These are phyloP conservation scores for Porites lutea DNA, from an alignment of 64 coral and sea anemone species.

Conservation along the genomic window DNA sequence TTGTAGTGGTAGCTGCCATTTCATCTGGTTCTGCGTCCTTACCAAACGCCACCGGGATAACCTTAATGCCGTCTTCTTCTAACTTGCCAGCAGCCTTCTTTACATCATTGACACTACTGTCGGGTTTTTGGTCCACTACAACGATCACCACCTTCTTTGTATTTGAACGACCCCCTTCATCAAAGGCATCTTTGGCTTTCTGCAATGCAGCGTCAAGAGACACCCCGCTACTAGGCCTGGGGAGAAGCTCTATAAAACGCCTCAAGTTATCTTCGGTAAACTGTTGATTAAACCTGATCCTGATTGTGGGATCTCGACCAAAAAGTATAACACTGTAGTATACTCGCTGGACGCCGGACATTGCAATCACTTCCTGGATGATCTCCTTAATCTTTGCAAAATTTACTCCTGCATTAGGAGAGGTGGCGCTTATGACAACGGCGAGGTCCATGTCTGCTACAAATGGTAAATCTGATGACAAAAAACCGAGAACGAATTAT, in stretches of 20 bases:
- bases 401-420: conserved; percentile 29
- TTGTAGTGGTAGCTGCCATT: conserved; percentile 30
- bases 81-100: conserved; percentile 17
- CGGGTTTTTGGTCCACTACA: conserved; percentile 43
- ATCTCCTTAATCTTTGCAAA: conserved; percentile 71
- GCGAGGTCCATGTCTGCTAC: conserved; percentile 73
- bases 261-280: conserved; percentile 29
- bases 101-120: conserved; percentile 6
- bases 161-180: conserved; percentile 5
- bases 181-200: conserved; percentile 20
- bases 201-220: conserved; percentile 35
- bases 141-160: conserved; percentile 52
- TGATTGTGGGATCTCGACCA: conserved; percentile 35
- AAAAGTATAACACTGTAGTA: conserved; percentile 64
- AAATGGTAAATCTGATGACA: conserved; percentile 55
- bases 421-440: conserved; percentile 72
- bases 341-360: conserved; percentile 41
- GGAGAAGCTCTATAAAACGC: neutral
- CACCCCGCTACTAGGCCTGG: neutral
- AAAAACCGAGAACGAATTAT: too few species aligned
- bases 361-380: conserved; percentile 62
- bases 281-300: conserved; percentile 8
- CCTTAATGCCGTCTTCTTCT: conserved; percentile 55
- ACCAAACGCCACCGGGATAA: conserved; percentile 71
- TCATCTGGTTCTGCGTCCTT: conserved; percentile 13